These are phyloP conservation scores for Pachycephala philippinensis DNA, from an alignment of 2,113 vertebrate species.

Conservation along the genomic window DNA sequence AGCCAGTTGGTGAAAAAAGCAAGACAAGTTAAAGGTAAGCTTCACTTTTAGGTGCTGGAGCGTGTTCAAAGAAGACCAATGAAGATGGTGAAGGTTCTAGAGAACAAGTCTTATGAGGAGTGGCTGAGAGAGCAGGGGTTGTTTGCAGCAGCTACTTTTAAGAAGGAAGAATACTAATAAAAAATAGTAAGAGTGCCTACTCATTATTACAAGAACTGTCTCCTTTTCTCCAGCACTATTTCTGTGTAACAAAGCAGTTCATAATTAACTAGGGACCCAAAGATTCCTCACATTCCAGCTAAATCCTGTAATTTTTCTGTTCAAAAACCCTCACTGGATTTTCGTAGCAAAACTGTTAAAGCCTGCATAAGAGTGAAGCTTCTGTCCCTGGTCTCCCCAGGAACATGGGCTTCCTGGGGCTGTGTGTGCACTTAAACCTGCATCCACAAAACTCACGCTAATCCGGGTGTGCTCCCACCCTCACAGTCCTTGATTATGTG, in stretches of 20 bases:
- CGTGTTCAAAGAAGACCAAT: not conserved
- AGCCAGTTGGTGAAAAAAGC: not conserved
- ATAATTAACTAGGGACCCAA: not conserved
- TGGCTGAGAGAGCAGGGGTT: not conserved
- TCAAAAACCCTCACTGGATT: not conserved
- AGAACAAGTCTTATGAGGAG: not conserved
- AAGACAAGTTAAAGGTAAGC: not conserved
- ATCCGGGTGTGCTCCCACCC: not conserved
- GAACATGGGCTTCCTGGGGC: not conserved
- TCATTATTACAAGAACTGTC: not conserved
- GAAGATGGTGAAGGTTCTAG: not conserved
- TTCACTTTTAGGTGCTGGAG: not conserved
- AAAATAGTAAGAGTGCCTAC: not conserved
- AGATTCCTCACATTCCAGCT: not conserved
- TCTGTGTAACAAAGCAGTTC: not conserved
- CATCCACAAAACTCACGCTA: not conserved
- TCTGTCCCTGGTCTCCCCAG: not conserved
- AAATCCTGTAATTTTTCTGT: not conserved
- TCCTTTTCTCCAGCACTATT: not conserved
- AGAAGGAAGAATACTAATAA: not conserved
- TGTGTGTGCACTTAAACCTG: not conserved
- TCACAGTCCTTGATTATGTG: not conserved
- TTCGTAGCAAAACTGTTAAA: not conserved
- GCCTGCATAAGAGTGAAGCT: accelerated
- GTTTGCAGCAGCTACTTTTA: not conserved